phyloP scores from a whole-genome alignment of 2,113 vertebrate genomes.

The Ophthalmolycus amberensis region DNA sequence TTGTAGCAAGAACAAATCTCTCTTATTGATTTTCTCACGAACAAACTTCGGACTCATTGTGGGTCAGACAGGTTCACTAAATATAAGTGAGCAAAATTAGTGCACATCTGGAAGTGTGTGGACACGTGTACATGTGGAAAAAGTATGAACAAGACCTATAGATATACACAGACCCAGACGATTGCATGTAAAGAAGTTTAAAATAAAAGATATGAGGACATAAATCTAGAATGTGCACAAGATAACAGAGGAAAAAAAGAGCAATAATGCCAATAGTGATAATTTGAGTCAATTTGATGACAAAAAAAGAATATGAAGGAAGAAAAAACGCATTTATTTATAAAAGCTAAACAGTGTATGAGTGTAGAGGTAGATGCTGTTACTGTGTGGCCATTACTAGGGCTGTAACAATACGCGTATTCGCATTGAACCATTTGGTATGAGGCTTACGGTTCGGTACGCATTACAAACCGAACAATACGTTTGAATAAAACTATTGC shows the following conservation, averaged over 20 bases:
- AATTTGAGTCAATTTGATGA: no score
- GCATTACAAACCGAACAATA: no score
- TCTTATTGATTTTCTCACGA: background rate
- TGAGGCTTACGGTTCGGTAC: no score
- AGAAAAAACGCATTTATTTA: background rate
- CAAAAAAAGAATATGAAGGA: no score
- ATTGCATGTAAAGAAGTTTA: background rate
- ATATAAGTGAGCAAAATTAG: background rate
- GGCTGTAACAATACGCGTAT: no score
- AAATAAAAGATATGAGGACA: background rate
- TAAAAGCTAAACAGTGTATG: background rate
- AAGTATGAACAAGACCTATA: background rate
- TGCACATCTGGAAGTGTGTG: background rate
- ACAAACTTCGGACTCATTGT: background rate
- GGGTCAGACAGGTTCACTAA: background rate
- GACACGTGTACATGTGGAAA: background rate
- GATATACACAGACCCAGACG: background rate
- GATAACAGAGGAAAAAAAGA: background rate
- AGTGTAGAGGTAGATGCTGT: background rate
- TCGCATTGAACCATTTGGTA: no score
- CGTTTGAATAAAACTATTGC: no score
- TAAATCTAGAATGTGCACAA: background rate
- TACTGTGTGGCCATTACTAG: no score
- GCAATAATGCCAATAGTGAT: no score
- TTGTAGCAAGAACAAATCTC: background rate